Percentiles rank a stretch among this genome's conserved stretches.
Conservation (phyloP, 1,140 invertebrate genomes). For the Anthonomus grandis region DNA sequence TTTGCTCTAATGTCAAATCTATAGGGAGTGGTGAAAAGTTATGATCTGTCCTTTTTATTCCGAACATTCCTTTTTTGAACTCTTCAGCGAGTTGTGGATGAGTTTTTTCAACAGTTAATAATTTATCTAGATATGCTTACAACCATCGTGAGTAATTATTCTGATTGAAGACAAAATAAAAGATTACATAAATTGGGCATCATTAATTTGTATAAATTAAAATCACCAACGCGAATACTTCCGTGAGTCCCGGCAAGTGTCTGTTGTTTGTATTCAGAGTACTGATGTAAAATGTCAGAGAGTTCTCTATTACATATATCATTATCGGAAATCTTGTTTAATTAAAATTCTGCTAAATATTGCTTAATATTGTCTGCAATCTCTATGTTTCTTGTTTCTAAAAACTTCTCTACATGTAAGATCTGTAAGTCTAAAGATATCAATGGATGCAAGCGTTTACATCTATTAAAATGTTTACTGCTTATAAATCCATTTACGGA, state of each 20-base stretch:
- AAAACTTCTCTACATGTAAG: slow-evolving; percentile 28
- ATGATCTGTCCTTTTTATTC: too few relatives aligned
- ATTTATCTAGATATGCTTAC: neutral
- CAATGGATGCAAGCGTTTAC: slow-evolving; percentile 43
- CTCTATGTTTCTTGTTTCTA: neutral
- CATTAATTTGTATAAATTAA: slow-evolving; percentile 6
- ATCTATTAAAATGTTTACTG: slow-evolving; percentile 44
- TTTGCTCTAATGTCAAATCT: too few relatives aligned
- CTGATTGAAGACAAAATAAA: slow-evolving; percentile 8
- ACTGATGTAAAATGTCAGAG: too few relatives aligned
- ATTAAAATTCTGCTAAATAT: neutral
- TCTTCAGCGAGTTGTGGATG: too few relatives aligned
- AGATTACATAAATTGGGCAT: slow-evolving; percentile 1
- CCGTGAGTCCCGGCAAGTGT: neutral
- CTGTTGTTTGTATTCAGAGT: neutral
- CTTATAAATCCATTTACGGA: slow-evolving; percentile 43
- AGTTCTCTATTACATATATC: neutral
- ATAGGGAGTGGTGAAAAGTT: too few relatives aligned
- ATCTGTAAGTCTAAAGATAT: slow-evolving; percentile 36
- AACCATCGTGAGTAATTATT: too few relatives aligned
- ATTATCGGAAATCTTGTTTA: neutral
- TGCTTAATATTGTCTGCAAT: neutral
- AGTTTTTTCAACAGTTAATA: neutral
- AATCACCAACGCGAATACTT: slow-evolving; percentile 11
- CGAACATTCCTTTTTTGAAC: too few relatives aligned